Base-by-base conservation (phyloP, 2,113 vertebrate genomes). In the Shinisaurus crocodilurus region DNA sequence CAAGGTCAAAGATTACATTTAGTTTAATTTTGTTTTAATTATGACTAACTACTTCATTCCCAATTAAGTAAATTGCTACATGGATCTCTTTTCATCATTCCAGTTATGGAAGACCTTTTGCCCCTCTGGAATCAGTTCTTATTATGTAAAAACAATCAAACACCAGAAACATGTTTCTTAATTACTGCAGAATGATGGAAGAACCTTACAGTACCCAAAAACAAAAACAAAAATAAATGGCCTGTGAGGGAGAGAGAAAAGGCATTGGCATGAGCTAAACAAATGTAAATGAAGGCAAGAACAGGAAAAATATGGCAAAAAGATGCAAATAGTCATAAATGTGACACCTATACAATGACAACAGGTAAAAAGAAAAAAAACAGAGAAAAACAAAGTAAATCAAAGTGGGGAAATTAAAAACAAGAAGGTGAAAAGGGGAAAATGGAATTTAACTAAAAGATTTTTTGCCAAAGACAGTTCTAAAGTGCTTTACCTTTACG, bases 11-110 rank as follows among this genome's bases (percentile, higher is more conserved):
- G 18, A 88, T 89, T 74, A 88, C 29, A 92, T 93, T 88, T 87
- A 86, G 15, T 91, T 91, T 88, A 90, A 87, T 74, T 95, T 92
- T 89, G 3, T 8, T 87, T 1, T 75, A 86, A 90, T 92, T 94
- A 80, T 90, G 27, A 86, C 34, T 90, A 85, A 91, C 70, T 88
- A 82, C 76, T 82, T 92, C 90, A 91, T 48, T 3, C 86, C 74
- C 40, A 60, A 89, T 90, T 88, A 82, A 88, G 86, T 76, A 0
- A 94, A 76, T 27, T 88, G 9, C 2, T 94, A 94, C 90, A 80
- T 87, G 16, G 50, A 18, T 79, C 93, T 88, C 7, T 94, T 90
- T 70, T 91, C 37, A 88, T 92, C 83, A 90, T 87, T 91, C n/a
- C 1, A 89, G 60, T 40, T 92, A 76, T 85, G 40, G 60, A 86